phyloP scores from a whole-genome alignment of 2,888 invertebrate species.

The Leptothorax acervorum region DNA sequence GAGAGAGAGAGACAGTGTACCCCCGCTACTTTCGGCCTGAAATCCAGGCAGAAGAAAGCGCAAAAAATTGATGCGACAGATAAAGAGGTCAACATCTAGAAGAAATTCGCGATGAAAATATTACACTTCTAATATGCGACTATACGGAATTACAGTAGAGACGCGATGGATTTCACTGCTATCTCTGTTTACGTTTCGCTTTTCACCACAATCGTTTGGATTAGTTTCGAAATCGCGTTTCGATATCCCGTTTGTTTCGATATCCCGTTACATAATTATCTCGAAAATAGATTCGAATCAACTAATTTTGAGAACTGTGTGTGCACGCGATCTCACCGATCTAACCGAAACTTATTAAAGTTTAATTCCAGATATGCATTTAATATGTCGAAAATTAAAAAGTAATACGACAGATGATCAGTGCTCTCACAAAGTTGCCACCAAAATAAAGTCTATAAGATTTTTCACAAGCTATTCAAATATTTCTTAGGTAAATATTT shows the following conservation, averaged over 20 bases:
- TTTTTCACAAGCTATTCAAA: too few species aligned
- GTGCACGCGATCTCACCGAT: neutral
- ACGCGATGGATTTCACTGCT: slow-evolving; percentile 8
- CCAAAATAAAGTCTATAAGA: neutral
- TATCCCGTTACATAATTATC: slow-evolving; percentile 44
- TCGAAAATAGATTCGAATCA: slow-evolving; percentile 24
- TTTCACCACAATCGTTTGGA: slow-evolving; percentile 33
- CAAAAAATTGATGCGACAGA: slow-evolving; percentile 30
- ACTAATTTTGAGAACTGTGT: neutral
- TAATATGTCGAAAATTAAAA: neutral
- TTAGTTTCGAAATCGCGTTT: slow-evolving; percentile 19
- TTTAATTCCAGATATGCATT: neutral
- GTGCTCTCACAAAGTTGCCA: neutral
- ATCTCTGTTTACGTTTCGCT: slow-evolving; percentile 25
- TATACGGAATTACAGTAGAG: slow-evolving; percentile 20
- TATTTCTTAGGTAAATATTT: neutral
- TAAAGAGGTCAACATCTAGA: slow-evolving; percentile 19
- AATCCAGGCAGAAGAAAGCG: slow-evolving; percentile 6
- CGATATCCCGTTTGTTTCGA: neutral
- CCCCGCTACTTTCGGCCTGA: slow-evolving; percentile 13
- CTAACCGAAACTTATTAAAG: neutral
- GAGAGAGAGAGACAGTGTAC: slow-evolving; percentile 32
- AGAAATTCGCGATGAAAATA: slow-evolving; percentile 23
- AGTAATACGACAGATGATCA: neutral
- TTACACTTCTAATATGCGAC: neutral